A percentile compares a stretch with the other conserved stretches of the same genome.
Conservation (phyloP, 2,113 vertebrate species). For the Gyps fulvus region DNA sequence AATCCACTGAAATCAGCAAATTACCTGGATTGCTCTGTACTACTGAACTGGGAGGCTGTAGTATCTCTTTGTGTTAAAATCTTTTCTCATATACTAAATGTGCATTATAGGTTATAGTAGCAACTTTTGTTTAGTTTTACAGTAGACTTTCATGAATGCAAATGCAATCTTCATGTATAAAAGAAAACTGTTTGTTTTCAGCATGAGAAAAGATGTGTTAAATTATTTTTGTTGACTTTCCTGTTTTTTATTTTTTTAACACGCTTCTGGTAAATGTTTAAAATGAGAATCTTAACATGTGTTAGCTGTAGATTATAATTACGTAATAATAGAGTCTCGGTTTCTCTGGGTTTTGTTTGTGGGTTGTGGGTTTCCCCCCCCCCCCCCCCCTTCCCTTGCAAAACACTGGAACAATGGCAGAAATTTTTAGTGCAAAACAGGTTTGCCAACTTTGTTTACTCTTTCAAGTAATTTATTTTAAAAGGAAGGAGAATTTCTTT, state of each 20-base stretch:
- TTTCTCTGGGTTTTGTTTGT: background rate
- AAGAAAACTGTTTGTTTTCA: background rate
- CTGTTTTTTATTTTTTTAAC: background rate
- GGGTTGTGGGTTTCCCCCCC: background rate
- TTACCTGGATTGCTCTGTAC: background rate
- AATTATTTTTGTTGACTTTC: background rate
- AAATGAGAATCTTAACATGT: background rate
- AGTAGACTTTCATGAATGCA: background rate
- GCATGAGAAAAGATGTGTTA: background rate
- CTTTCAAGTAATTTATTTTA: background rate
- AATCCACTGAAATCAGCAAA: background rate
- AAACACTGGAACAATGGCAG: background rate
- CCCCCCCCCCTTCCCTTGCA: background rate
- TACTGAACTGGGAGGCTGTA: background rate
- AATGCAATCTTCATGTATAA: background rate
- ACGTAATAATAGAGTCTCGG: background rate
- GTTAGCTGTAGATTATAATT: background rate
- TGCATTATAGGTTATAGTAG: background rate
- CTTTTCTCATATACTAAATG: background rate
- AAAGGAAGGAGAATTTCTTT: background rate
- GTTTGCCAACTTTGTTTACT: background rate
- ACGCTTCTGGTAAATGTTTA: background rate
- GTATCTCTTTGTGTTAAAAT: background rate
- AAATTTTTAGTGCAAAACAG: background rate
- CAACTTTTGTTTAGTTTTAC: background rate